Evolutionary conservation across 2,797 vertebrate genomes (phyloP), one percentile per base, ranked within the genome.

Genomic region (Coccyzus lansbergi): DNA sequence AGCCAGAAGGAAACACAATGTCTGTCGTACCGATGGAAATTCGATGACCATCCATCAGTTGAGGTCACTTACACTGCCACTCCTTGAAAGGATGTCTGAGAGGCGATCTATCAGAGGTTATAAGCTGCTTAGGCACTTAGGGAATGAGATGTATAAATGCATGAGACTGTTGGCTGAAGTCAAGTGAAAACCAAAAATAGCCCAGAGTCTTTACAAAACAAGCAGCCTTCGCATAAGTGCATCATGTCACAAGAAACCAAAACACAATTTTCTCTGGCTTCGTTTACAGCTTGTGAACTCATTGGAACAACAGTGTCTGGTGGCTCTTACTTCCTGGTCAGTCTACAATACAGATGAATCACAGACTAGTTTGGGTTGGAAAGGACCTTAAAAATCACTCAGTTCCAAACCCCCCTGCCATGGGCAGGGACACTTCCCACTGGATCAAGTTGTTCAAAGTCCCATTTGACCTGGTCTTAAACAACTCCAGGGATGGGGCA

Each of bases 131-230:
- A 65, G 60, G 64, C 34, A 48, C 40, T 56, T 5, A 9, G 44
- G n/a, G 36, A 80, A 81, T 52, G 48, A 89, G 82, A 86, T 63
- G 34, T 70, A 79, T 80, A 92, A 87, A 92, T 94, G 60, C 56
- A 83, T 70, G 68, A 89, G 79, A 74, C 31, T 67, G 56, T 63
- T 77, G 75, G 44, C 83, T 86, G 74, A 86, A 92, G 53, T 48
- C 17, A 56, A 75, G 48, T 38, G 83, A 81, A 55, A 90, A 77
- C 5, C 34, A 63, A 76, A 85, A 95, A 85, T 74, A 92, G 28
- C 62, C 55, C 59, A 44, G 20, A 75, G 79, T 31, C 88, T 79
- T 71, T 80, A 44, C 34, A 85, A 88, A 90, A 70, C 68, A 83
- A 83, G 71, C 60, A 92, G 68, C 36, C 60, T 77, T 87, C 6